A percentile compares a stretch with the other conserved stretches of the same genome.
Evolutionary conservation across 1,140 invertebrate genomes (phyloP).

Genomic region (Dufourea novaeangliae): DNA sequence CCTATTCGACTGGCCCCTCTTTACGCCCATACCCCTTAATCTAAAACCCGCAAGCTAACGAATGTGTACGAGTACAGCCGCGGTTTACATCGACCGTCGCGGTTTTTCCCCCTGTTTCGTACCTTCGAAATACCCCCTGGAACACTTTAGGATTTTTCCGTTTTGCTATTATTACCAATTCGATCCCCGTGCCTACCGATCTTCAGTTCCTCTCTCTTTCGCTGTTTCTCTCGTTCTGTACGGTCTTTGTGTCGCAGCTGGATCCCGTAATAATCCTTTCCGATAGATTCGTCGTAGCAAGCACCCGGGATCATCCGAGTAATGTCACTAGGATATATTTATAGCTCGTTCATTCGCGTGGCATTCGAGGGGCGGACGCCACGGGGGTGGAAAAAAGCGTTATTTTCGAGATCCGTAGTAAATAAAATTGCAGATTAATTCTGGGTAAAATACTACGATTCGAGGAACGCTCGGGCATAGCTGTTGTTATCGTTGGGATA

Average conservation of each 20-base stretch:
- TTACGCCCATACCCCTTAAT: constrained; percentile 68
- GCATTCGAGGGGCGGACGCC: background rate
- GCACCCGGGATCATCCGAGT: constrained; percentile 37
- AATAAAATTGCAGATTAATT: constrained; percentile 55
- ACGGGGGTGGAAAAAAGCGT: constrained; percentile 7
- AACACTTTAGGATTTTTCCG: constrained; percentile 61
- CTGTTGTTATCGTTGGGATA: constrained; percentile 45
- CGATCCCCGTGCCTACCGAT: constrained; percentile 19
- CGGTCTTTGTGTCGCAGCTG: background rate
- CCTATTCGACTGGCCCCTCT: constrained; percentile 34
- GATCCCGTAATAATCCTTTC: constrained; percentile 45
- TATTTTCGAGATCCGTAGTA: constrained; percentile 51
- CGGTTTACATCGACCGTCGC: constrained; percentile 64
- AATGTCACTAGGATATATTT: constrained; percentile 50
- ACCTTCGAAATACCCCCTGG: constrained; percentile 5
- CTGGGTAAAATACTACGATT: constrained; percentile 46
- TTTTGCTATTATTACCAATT: constrained; percentile 64
- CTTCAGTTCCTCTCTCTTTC: too few relatives aligned
- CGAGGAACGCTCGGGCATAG: constrained; percentile 39
- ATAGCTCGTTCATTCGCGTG: constrained; percentile 38
- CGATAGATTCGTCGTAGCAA: constrained; percentile 29
- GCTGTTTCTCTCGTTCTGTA: too few relatives aligned
- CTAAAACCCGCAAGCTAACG: constrained; percentile 74
- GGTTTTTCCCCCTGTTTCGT: constrained; percentile 18
- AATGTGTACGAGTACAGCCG: constrained; percentile 69